These are phyloP conservation scores for Ornithorhynchus anatinus DNA, from an alignment of 2,113 vertebrate species.

Conservation along the genomic window DNA sequence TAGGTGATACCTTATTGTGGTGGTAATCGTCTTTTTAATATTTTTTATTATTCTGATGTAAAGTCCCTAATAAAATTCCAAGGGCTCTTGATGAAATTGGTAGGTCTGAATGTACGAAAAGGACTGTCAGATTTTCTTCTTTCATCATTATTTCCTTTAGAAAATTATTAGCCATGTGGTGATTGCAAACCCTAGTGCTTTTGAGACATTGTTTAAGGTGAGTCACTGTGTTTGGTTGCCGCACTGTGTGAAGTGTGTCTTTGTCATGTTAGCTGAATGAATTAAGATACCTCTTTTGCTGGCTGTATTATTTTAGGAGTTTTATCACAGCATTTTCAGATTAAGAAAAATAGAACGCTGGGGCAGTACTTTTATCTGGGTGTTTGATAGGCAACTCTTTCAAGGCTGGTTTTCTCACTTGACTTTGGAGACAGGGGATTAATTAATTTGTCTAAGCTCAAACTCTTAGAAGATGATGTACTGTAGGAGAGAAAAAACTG, in stretches of 20 bases:
- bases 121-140: slow-evolving; percentile 32
- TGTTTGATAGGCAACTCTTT: slow-evolving; percentile 23
- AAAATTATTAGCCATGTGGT: slow-evolving; percentile 48
- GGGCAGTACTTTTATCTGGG: slow-evolving; percentile 6
- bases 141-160: slow-evolving; percentile 32
- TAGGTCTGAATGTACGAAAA: slow-evolving; percentile 37
- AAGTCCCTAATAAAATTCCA: slow-evolving; percentile 24
- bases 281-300: slow-evolving; percentile 40
- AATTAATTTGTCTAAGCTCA: too few species aligned
- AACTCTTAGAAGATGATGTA: too few species aligned
- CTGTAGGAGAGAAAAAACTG: too few species aligned
- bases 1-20: slow-evolving; percentile 19
- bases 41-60: slow-evolving; percentile 27
- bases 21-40: slow-evolving; percentile 36
- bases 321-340: slow-evolving; percentile 17
- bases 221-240: slow-evolving; percentile 37
- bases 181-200: slow-evolving; percentile 41
- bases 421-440: too few species aligned
- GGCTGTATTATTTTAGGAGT: slow-evolving; percentile 19
- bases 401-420: slow-evolving; percentile 27
- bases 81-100: slow-evolving; percentile 2
- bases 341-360: slow-evolving; percentile 22
- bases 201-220: slow-evolving; percentile 36
- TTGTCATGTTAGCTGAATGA: slow-evolving; percentile 1
- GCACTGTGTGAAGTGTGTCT: slow-evolving; percentile 46